These are phyloP conservation scores for Sarcophaga rosellei DNA, from an alignment of 2,888 invertebrate species.

Conservation along the genomic window DNA sequence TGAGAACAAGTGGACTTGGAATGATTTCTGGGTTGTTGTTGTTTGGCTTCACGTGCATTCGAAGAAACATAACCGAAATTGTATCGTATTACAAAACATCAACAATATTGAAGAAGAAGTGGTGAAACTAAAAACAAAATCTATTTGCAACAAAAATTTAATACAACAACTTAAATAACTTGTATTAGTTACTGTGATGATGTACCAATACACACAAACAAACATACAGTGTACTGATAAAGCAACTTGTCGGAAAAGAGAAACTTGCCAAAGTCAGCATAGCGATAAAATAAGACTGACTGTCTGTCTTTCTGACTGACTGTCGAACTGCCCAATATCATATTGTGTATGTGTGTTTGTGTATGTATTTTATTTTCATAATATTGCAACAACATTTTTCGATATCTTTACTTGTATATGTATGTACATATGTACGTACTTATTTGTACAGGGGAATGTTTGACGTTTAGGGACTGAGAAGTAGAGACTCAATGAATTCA, in stretches of 20 bases:
- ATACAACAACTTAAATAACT: background rate
- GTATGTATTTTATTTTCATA: background rate
- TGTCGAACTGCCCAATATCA: background rate
- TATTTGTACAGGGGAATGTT: background rate
- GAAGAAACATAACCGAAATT: slow-evolving; percentile 24
- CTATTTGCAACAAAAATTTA: background rate
- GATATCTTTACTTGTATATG: background rate
- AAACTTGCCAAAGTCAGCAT: background rate
- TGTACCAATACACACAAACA: background rate
- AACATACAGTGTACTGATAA: background rate
- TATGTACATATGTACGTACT: background rate
- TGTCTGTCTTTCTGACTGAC: background rate
- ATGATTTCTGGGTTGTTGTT: slow-evolving; percentile 4
- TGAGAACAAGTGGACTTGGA: background rate
- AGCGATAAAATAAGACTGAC: too few relatives aligned
- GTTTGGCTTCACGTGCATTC: slow-evolving; percentile 44
- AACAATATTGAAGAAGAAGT: background rate
- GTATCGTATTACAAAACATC: slow-evolving; percentile 42
- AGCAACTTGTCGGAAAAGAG: background rate
- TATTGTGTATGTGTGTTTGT: background rate
- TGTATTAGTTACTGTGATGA: background rate
- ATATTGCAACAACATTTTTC: background rate
- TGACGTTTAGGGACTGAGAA: background rate
- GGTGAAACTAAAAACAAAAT: slow-evolving; percentile 14
- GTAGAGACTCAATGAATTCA: too few relatives aligned